Evolutionary conservation across 1,140 invertebrate species (phyloP).

Genomic region (Physella acuta): DNA sequence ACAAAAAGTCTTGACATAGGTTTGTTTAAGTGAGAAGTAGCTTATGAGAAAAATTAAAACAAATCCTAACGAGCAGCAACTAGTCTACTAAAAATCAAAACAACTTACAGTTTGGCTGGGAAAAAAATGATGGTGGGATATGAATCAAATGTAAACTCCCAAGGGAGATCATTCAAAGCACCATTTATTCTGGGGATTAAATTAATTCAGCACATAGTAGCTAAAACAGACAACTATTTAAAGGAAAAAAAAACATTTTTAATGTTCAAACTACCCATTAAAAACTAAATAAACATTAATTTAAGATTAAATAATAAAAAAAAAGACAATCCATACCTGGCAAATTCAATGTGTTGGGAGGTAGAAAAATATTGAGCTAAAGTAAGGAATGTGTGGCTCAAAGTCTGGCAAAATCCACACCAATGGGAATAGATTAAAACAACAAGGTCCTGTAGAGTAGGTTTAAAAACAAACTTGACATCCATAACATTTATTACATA

Average conservation of each 20-base stretch:
- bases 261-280: no score
- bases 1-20: no score
- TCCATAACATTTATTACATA: no score
- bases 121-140: slow-evolving; percentile 78
- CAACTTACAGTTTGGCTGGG: slow-evolving; percentile 66
- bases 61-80: no score
- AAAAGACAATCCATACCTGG: slow-evolving; percentile 63
- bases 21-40: no score
- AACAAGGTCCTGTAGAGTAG: slow-evolving; percentile 20
- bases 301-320: no score
- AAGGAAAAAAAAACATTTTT: no score
- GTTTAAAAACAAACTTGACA: no score
- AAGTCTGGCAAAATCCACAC: slow-evolving; percentile 73
- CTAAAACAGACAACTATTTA: no score
- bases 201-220: no score
- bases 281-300: no score
- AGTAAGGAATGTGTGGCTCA: slow-evolving; percentile 68
- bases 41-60: no score
- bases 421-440: slow-evolving; percentile 65
- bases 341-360: slow-evolving; percentile 66
- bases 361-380: slow-evolving; percentile 68
- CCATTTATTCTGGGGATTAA: slow-evolving; percentile 72
- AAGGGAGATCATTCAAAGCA: slow-evolving; percentile 77
- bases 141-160: slow-evolving; percentile 74
- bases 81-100: background rate